Percentiles rank a stretch among this genome's conserved stretches.
phyloP scores from a whole-genome alignment of 2,113 vertebrate species.

The Notechis scutatus region DNA sequence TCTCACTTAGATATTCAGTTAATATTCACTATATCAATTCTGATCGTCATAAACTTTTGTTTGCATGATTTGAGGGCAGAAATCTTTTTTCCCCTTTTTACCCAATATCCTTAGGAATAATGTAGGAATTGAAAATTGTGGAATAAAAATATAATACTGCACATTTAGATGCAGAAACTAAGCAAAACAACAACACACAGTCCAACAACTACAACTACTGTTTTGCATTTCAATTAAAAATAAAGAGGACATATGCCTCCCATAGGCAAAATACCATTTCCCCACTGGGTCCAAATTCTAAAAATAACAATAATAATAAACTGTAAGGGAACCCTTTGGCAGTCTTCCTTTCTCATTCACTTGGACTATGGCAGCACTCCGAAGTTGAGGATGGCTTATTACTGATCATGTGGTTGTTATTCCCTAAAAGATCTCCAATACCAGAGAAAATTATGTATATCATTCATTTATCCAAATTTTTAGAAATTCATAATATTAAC shows the following conservation, averaged over 20 bases:
- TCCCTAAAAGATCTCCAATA: neutral
- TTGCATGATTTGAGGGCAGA: neutral
- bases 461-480: neutral
- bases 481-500: neutral
- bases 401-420: neutral
- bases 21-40: neutral
- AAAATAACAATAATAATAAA: neutral
- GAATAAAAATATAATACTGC: neutral
- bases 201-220: neutral
- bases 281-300: neutral
- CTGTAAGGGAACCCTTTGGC: neutral
- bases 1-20: neutral
- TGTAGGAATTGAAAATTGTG: neutral
- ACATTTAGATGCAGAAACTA: neutral
- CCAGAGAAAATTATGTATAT: neutral
- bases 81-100: neutral
- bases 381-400: neutral
- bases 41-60: neutral
- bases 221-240: neutral
- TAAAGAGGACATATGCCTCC: neutral
- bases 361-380: neutral
- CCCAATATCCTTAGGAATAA: too few species aligned
- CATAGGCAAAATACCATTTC: neutral
- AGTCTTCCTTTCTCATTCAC: neutral
- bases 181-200: neutral